Evolutionary conservation across 2,113 vertebrate genomes (phyloP).

Genomic region (Camelus bactrianus): DNA sequence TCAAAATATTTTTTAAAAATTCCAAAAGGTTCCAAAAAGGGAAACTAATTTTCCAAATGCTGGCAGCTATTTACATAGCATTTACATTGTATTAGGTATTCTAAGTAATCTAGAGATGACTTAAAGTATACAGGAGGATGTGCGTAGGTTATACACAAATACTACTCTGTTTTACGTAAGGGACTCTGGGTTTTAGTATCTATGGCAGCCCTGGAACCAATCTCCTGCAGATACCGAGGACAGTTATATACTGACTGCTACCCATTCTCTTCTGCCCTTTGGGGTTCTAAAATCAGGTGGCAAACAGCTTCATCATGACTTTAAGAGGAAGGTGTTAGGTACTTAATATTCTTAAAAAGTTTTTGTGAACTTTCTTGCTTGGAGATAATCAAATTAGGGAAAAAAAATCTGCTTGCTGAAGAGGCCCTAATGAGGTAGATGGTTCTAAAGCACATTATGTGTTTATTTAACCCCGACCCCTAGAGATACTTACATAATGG

Average conservation of each 20-base stretch:
- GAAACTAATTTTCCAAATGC: neutral
- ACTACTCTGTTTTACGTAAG: neutral
- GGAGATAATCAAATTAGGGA: constrained; percentile 38
- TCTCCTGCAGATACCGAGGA: neutral
- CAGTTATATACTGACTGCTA: constrained; percentile 20
- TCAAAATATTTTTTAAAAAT: neutral
- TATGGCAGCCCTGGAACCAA: neutral
- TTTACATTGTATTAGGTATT: neutral
- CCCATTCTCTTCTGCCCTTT: neutral
- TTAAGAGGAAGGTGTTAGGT: neutral
- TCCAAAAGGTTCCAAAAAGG: neutral
- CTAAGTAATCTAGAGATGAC: neutral
- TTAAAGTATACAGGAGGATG: neutral
- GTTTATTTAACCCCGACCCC: neutral
- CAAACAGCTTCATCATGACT: neutral
- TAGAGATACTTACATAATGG: neutral
- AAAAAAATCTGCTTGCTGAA: constrained; percentile 17
- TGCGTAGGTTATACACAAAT: neutral
- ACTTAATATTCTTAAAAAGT: constrained; percentile 55
- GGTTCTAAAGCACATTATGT: neutral
- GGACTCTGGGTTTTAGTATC: neutral
- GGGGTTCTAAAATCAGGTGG: neutral
- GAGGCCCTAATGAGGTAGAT: neutral
- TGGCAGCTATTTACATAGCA: neutral
- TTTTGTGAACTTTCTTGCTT: constrained; percentile 33